phyloP scores from a whole-genome alignment of 2,888 invertebrate genomes.

The Diachrysia chrysitis region DNA sequence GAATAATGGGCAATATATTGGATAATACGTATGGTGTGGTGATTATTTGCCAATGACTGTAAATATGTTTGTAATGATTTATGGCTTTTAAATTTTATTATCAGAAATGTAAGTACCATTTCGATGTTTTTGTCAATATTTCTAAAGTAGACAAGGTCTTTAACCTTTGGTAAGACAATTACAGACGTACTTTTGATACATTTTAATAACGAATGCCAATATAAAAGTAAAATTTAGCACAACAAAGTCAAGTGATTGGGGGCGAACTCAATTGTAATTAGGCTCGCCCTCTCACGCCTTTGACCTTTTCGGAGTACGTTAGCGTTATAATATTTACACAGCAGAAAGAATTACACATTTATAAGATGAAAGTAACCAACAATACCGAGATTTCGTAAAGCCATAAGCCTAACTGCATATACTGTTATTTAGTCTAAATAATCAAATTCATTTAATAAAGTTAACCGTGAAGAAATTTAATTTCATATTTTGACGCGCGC shows the following conservation, averaged over 20 bases:
- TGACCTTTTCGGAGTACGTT: conserved; percentile 4
- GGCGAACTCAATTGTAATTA: conserved; percentile 1
- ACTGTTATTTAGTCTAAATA: neutral
- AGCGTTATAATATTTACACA: too few species aligned
- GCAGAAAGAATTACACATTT: too few species aligned
- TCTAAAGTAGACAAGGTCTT: too few species aligned
- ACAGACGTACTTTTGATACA: too few species aligned
- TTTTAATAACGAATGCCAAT: too few species aligned
- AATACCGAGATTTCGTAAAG: neutral
- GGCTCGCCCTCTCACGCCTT: neutral
- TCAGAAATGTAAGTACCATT: too few species aligned
- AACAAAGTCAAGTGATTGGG: neutral
- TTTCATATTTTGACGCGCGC: conserved; percentile 67
- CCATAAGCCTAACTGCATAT: neutral
- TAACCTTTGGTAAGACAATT: too few species aligned
- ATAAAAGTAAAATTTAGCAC: too few species aligned
- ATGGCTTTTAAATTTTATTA: neutral
- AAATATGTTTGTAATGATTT: neutral
- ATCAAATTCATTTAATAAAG: conserved; percentile 8
- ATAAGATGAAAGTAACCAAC: neutral
- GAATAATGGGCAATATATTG: conserved; percentile 12
- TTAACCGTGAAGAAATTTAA: conserved; percentile 40
- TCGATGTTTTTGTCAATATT: too few species aligned
- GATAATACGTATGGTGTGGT: neutral
- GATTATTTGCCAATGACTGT: neutral